Evolutionary conservation across 2,113 vertebrate species (phyloP), one percentile per base, ranked within the genome.

Genomic region (Aldabrachelys gigantea): DNA sequence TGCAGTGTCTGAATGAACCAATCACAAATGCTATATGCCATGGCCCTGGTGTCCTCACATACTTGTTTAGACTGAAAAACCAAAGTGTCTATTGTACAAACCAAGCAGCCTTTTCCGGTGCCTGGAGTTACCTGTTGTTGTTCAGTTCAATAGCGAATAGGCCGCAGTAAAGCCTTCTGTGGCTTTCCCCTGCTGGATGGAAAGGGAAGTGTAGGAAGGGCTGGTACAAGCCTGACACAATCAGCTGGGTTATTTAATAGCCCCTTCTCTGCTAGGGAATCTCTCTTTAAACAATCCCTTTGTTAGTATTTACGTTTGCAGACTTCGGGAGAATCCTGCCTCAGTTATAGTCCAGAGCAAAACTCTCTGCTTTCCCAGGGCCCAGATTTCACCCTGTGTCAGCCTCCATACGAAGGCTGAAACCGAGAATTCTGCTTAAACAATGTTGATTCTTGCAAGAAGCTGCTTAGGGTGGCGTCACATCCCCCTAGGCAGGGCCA

Each of bases 1-100:
- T 99, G 38, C 98, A 98, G 94, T 99, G 99, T 92, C 98, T 99
- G 97, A 99, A 99, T 6, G 98, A 99, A 86, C 98, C 99, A 92
- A 98, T 99, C 94, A 99, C 99, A 25, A 99, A 99, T 0, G 98
- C 99, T 2, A 98, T 99, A 16, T 98, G 97, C 6, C 99, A 99
- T 1, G 98, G 99, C 81, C 99, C 99, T 0, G 99, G 99, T 1
- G 99, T 99, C 88, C 98, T 99, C 86, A 97, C 97, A 1, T 99
- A 99, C 92, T 98, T 99, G 89, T 99, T 99, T 24, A 98, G 98
- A 25, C 99, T 99, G 27, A 99, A 96, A 95, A 99, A 99, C 98
- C 99, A 99, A 97, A 99, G 98, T 27, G 98, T 99, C 93, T 99
- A 2, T 31, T 31, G 29, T 29, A 62, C 29, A 62, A 31, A 13